Evolutionary conservation across 2,113 vertebrate genomes (phyloP).

Genomic region (Proteles cristata): DNA sequence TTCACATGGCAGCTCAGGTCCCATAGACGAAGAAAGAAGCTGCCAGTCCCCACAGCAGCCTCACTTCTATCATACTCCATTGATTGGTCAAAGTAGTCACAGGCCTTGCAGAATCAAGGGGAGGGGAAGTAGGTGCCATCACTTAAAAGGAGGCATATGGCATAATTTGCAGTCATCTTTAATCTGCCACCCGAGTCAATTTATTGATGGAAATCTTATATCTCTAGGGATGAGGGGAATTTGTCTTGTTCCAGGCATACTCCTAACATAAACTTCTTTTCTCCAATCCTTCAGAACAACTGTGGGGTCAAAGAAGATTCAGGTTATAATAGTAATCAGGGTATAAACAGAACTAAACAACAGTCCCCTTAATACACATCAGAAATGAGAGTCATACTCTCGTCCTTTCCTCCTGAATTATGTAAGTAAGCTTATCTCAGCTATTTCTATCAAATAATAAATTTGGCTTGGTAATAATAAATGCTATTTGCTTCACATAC

Average conservation of each 20-base stretch:
- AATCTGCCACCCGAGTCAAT: neutral
- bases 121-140: neutral
- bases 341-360: neutral
- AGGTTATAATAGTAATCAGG: neutral
- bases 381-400: neutral
- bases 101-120: neutral
- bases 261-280: neutral
- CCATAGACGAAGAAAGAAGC: neutral
- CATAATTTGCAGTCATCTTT: neutral
- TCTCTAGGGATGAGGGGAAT: neutral
- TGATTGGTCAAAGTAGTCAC: neutral
- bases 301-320: neutral
- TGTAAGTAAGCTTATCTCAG: neutral
- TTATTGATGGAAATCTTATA: neutral
- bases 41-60: neutral
- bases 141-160: neutral
- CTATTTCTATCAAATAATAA: neutral
- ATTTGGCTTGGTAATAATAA: neutral
- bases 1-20: neutral
- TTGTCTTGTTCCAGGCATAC: neutral
- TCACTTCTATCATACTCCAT: neutral
- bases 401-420: neutral
- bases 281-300: neutral
- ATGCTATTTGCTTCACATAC: neutral
- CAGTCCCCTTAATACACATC: neutral